Evolutionary conservation across 2,888 invertebrate species (phyloP).

Genomic region (Brenthis daphne): DNA sequence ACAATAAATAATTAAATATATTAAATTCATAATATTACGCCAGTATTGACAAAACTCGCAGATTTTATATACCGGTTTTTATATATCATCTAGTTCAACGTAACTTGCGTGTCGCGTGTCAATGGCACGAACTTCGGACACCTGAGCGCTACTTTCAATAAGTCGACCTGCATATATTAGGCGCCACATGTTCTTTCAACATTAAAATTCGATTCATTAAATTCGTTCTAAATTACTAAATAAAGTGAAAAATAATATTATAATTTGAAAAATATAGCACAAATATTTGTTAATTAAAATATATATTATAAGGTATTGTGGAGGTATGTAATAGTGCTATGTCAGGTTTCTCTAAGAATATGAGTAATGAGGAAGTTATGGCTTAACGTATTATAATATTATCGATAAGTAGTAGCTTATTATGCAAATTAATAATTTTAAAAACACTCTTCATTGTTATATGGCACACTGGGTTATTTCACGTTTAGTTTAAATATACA

Average conservation of each 20-base stretch:
- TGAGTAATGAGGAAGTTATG: conserved; percentile 19
- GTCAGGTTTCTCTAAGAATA: conserved; percentile 9
- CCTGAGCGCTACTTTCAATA: conserved; percentile 7
- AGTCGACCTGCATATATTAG: neutral
- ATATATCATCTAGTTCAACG: neutral
- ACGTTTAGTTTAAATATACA: no score
- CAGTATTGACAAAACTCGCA: no score
- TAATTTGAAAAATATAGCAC: neutral
- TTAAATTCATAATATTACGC: no score
- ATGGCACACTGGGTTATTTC: no score
- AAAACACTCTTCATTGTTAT: no score
- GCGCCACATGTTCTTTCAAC: neutral
- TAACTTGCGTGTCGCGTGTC: neutral
- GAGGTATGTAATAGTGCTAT: conserved; percentile 13
- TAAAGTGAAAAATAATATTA: neutral
- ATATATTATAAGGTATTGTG: neutral
- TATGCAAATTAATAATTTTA: no score
- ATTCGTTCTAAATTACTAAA: neutral
- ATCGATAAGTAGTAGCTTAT: neutral
- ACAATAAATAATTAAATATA: no score
- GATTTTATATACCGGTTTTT: neutral
- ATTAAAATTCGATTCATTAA: neutral
- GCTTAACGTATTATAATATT: neutral
- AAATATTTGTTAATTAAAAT: conserved; percentile 10
- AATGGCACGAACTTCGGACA: conserved; percentile 17